Evolutionary conservation across 2,888 invertebrate genomes (phyloP), one percentile per base, ranked within the genome.

Genomic region (Drosophila meridiana): DNA sequence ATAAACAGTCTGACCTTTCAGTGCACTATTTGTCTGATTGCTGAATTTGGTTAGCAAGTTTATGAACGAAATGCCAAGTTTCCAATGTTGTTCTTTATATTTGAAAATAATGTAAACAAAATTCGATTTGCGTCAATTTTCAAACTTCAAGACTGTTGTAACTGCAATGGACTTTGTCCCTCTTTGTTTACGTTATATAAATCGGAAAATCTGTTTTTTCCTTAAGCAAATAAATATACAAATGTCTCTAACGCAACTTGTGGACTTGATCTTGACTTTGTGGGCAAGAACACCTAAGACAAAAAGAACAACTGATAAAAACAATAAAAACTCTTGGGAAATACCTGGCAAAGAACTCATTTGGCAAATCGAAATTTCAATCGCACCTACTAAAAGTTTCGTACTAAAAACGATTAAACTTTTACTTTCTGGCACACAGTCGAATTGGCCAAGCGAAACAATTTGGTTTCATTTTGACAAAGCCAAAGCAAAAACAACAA

Each of bases 381-480:
- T 28, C 60, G 63, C 80, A 77, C 77, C 80, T 71, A 76, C 50
- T n/a, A 66, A 71, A 76, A 61, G 48, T 40, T 36, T 34, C 64
- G 36, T 56, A 65, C 60, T 64, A 20, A 59, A 68, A 63, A 73
- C 73, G 50, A 43, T 69, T 65, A 67, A 69, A 85, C 85, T 85
- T 88, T 85, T 85, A 85, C 85, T 85, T 90, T 85, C 89, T 85
- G 89, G 90, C 84, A 89, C 79, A 72, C 71, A 60, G 57, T 69
- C 56, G 55, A 48, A 50, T 57, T 66, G 67, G 32, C 36, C 32
- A 34, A 63, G 40, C 57, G 48, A 56, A 78, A 62, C 64, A 67
- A 57, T 65, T 75, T 69, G 48, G 26, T 36, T 56, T 40, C 48
- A 62, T 63, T 42, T 67, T 60, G 14, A 14, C 58, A 28, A 28